Base-by-base conservation (phyloP, 2,888 invertebrate genomes). In the Kryphioiulus occultus region DNA sequence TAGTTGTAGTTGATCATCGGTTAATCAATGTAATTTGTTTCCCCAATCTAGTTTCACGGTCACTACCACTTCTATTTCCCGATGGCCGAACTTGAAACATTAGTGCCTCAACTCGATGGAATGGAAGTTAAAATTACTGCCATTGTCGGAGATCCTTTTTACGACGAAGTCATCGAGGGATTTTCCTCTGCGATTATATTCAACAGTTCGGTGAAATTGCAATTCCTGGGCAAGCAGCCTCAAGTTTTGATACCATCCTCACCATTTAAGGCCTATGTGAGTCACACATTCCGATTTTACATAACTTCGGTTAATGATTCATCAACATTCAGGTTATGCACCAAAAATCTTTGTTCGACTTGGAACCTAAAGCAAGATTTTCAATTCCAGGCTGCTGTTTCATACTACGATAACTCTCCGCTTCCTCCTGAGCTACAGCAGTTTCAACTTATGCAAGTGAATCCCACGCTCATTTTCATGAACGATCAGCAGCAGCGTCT, bases 231-330 rank as follows among this genome's bases (percentile, higher is more conserved):
- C 0, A 97, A 96, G 47, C 94, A 95, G 0, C 96, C 98, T 10
- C 97, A 98, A 92, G 95, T 99, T 22, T 98, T 98, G 92, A 99
- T 98, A 92, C 98, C 99, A 0, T 94, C 96, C 12, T 98, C 98
- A 96, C 97, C 98, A 0, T 96, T 97, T 90, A 95, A 95, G 89
- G 94, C 95, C 85, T 97, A 97, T 92, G 96, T 96, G 92, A 94
- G 95, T 93, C 86, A n/a, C 2, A 15, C 12, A 26, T 68, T 68
- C 68, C 22, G 7, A 35, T 35, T 35, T 35, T 35, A 35, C 35
- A 7, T 35, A 35, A 35, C 35, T 7, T 19, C 19, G 15, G 22
- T 5, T 0, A 17, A 22, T 4, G 32, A n/a, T 84, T 39, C 10
- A 3, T 22, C n/a, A n/a, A n/a, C n/a, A n/a, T n/a, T n/a, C n/a